Conservation (phyloP, 2,113 vertebrate species). For the Nematolebias whitei region DNA sequence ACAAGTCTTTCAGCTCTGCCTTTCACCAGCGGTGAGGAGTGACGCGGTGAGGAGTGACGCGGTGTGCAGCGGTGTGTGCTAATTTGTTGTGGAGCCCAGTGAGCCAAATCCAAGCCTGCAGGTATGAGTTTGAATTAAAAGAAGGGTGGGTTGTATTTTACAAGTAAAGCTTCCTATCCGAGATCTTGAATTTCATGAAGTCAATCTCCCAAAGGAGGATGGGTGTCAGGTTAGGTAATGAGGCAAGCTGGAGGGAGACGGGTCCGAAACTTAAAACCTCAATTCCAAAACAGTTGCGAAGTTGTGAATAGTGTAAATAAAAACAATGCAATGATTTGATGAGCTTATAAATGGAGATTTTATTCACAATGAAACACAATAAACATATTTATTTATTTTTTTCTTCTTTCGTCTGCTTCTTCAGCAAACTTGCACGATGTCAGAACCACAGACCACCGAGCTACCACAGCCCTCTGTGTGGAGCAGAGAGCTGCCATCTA, state of each 20-base stretch:
- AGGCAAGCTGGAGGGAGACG: neutral
- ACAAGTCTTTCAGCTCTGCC: conserved; percentile 42
- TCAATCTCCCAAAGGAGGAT: conserved; percentile 1
- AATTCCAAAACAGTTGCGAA: no score
- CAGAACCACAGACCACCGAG: no score
- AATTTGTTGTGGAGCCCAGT: conserved; percentile 30
- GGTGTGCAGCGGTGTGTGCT: conserved; percentile 27
- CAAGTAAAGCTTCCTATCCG: conserved; percentile 22
- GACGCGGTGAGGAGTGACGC: conserved; percentile 26
- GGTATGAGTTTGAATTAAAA: conserved; percentile 44
- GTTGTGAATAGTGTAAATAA: no score
- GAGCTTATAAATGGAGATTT: no score
- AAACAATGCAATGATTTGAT: no score
- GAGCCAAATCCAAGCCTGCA: conserved; percentile 51
- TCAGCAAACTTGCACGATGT: no score
- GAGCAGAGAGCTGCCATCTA: no score
- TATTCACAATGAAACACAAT: no score
- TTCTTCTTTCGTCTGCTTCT: no score
- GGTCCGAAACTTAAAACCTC: no score
- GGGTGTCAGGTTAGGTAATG: conserved; percentile 25
- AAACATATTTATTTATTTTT: no score
- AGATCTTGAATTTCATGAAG: conserved; percentile 38
- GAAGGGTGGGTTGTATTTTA: neutral
- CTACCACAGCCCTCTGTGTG: no score
- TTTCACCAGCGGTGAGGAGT: conserved; percentile 26